These are phyloP conservation scores for Muscidifurax raptorellus DNA, from an alignment of 1,140 invertebrate species.

Conservation along the genomic window DNA sequence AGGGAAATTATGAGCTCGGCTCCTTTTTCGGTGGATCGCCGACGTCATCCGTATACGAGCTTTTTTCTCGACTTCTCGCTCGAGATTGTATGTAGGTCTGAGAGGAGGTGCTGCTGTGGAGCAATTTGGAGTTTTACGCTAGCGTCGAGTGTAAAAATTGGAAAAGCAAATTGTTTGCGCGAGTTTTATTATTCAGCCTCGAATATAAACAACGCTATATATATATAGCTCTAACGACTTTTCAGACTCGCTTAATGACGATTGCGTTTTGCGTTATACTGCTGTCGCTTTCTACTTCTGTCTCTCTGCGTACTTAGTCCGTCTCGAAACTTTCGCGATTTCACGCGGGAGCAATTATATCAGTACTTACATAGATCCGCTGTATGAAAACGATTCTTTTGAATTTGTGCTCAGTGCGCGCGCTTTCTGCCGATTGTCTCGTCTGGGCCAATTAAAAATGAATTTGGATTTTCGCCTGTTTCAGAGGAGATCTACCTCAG, in stretches of 20 bases:
- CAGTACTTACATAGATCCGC: too few species aligned
- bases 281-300: conserved; percentile 27
- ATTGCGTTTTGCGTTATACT: conserved; percentile 21
- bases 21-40: not conserved
- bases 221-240: not conserved
- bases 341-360: conserved; percentile 9
- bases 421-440: not conserved
- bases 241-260: not conserved
- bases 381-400: not conserved
- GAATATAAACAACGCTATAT: not conserved
- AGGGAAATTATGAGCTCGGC: conserved; percentile 10
- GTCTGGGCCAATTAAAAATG: not conserved
- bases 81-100: not conserved
- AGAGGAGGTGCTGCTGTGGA: not conserved
- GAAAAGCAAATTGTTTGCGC: not conserved
- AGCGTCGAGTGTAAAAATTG: not conserved
- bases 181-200: too few species aligned
- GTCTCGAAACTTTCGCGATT: conserved; percentile 37
- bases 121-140: too few species aligned
- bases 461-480: not conserved
- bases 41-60: not conserved
- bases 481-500: conserved; percentile 92
- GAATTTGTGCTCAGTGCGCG: not conserved
- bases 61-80: not conserved
- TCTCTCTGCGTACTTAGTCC: not conserved